Evolutionary conservation across 2,113 vertebrate genomes (phyloP).

Genomic region (Noctilio leporinus): DNA sequence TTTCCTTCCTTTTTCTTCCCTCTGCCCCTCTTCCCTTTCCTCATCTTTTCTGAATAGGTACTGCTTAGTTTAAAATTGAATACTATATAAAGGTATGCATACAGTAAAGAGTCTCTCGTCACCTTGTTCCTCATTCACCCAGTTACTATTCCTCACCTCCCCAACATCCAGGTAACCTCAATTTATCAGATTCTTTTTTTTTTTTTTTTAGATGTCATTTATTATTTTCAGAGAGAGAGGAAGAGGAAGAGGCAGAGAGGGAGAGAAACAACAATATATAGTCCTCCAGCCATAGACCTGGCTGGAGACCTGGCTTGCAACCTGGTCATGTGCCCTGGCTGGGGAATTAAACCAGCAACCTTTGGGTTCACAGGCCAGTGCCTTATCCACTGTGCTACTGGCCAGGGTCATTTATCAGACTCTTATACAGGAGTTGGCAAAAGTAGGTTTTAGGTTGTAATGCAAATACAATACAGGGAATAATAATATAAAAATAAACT

Average conservation of each 20-base stretch:
- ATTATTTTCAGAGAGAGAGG: no score
- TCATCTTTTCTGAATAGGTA: background rate
- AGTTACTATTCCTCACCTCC: background rate
- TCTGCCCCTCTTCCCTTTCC: background rate
- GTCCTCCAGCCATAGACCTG: no score
- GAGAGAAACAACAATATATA: no score
- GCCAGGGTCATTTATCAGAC: no score
- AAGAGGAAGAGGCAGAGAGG: no score
- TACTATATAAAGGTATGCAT: background rate
- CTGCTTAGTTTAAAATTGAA: background rate
- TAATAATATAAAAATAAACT: background rate
- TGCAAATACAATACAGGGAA: background rate
- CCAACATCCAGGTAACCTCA: background rate
- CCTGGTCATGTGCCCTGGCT: no score
- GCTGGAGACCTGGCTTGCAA: no score
- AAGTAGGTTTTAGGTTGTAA: background rate
- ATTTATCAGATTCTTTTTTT: no score
- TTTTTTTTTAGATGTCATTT: no score
- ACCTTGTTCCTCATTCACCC: background rate
- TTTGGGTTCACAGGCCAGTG: no score
- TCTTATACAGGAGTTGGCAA: background rate
- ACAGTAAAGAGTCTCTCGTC: background rate
- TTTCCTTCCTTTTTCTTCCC: background rate
- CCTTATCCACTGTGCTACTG: no score
- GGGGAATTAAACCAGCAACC: no score